Percentiles rank a stretch among this genome's conserved stretches.
phyloP scores from a whole-genome alignment of 1,140 invertebrate species.

The Megathymus violae region DNA sequence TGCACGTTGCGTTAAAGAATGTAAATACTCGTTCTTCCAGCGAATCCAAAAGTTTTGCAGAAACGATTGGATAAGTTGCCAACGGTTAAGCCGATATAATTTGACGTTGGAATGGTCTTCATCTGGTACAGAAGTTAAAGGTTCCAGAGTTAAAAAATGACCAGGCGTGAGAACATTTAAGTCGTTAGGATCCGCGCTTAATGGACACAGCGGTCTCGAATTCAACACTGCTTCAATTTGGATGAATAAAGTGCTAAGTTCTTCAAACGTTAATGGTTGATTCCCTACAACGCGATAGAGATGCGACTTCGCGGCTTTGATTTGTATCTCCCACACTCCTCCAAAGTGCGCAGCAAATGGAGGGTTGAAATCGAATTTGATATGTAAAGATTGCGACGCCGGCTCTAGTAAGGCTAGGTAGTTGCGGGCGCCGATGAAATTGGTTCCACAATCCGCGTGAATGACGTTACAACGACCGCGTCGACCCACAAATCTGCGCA shows the following conservation, averaged over 20 bases:
- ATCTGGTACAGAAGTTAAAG: slow-evolving; percentile 21
- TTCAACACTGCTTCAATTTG: slow-evolving; percentile 35
- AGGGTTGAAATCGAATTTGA: slow-evolving; percentile 29
- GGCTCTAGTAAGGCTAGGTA: slow-evolving; percentile 18
- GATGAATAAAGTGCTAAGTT: slow-evolving; percentile 26
- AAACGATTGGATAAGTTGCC: slow-evolving; percentile 12
- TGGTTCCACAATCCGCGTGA: slow-evolving; percentile 28
- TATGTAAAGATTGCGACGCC: background rate
- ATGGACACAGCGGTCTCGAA: slow-evolving; percentile 30
- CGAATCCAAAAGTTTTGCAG: slow-evolving; percentile 21
- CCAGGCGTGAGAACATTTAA: slow-evolving; percentile 12
- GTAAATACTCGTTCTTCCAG: slow-evolving; percentile 31
- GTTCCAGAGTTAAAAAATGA: slow-evolving; percentile 24
- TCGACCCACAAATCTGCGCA: background rate
- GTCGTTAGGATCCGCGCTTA: slow-evolving; percentile 23
- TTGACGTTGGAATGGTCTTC: slow-evolving; percentile 1
- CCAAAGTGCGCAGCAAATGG: slow-evolving; percentile 26
- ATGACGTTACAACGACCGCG: slow-evolving; percentile 8
- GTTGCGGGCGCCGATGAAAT: slow-evolving; percentile 26
- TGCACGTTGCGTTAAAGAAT: slow-evolving; percentile 32
- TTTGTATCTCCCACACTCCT: slow-evolving; percentile 32
- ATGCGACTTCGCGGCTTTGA: slow-evolving; percentile 32
- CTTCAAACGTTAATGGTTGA: slow-evolving; percentile 33
- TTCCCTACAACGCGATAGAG: slow-evolving; percentile 26
- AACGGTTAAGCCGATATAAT: slow-evolving; percentile 10